Base-by-base conservation (phyloP, 2,113 vertebrate species). In the Hepsetus odoe region DNA sequence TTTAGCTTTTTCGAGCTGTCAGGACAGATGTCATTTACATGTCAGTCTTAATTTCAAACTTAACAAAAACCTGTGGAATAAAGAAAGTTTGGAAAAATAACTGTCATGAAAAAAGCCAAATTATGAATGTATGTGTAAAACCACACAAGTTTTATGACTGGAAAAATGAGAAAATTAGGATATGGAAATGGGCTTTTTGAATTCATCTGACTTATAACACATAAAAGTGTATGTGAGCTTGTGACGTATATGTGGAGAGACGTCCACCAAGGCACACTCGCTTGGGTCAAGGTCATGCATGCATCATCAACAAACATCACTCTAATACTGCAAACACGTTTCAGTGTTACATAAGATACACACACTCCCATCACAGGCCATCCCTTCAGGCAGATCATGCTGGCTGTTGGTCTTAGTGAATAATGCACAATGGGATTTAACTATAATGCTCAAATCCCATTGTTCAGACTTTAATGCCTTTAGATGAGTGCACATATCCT, bases 251-350 rank as follows among this genome's bases (percentile, higher is more conserved):
- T 4, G n/a, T 24, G 51, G 6, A 24, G 51, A 55, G 20, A 22
- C 5, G 24, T 24, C 22, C 35, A 65, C 61, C 22, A n/a, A 65
- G 33, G 8, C 12, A 61, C 10, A 30, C 5, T 26, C 11, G 12
- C 59, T 62, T 18, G n/a, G 61, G 61, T 65, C 61, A 65, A 38
- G 33, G 28, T 62, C 59, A 9, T 55, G 51, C n/a, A 6, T 24
- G 51, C n/a, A 35, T 38, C 61, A 38, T 38, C 28, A 18, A 33
- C 28, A 22, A 32, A 33, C 59, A 33, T 24, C 1, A 55, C 74
- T 30, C 24, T 30, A 42, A 76, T 51, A 26, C 42, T 35, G 26
- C 35, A 33, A 42, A 61, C 33, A 55, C 22, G 44, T 67, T 65
- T 56, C 58, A 13, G 40, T 24, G 26, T 42, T 67, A 30, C 64